Evolutionary conservation across 2,888 invertebrate genomes (phyloP).

Genomic region (Pterostichus niger): DNA sequence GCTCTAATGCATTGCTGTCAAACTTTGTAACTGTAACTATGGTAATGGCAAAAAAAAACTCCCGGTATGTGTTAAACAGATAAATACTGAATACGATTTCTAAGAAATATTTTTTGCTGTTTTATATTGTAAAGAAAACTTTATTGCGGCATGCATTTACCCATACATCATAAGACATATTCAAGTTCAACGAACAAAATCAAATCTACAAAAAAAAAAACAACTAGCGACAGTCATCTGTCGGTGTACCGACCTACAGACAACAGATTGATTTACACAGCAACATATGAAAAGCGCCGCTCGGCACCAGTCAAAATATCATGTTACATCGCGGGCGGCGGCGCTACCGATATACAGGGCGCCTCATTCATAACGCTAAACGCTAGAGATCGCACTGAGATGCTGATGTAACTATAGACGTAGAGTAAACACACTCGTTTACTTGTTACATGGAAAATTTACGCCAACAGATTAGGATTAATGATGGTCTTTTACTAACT

Average conservation of each 20-base stretch:
- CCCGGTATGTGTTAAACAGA: too few species aligned
- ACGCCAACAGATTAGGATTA: constrained; percentile 52
- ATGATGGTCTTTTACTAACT: constrained; percentile 1
- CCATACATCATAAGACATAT: background rate
- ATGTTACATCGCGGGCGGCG: constrained; percentile 33
- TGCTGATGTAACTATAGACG: too few species aligned
- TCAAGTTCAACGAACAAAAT: constrained; percentile 42
- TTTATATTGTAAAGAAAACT: background rate
- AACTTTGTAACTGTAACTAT: too few species aligned
- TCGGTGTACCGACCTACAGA: constrained; percentile 2
- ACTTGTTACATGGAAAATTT: constrained; percentile 57
- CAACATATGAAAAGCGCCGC: constrained; percentile 42
- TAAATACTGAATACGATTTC: background rate
- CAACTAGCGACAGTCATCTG: constrained; percentile 15
- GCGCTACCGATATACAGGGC: background rate
- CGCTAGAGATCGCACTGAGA: background rate
- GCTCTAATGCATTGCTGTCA: too few species aligned
- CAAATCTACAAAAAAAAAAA: constrained; percentile 11
- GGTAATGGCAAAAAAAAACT: too few species aligned
- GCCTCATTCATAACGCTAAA: background rate
- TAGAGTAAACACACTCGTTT: background rate
- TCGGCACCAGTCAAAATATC: constrained; percentile 27
- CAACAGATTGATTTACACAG: constrained; percentile 46
- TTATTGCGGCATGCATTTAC: background rate
- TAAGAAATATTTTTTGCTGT: constrained; percentile 1